These are phyloP conservation scores for Galaxea fascicularis DNA, from an alignment of 92 coral and sea anemone genomes.

Conservation along the genomic window DNA sequence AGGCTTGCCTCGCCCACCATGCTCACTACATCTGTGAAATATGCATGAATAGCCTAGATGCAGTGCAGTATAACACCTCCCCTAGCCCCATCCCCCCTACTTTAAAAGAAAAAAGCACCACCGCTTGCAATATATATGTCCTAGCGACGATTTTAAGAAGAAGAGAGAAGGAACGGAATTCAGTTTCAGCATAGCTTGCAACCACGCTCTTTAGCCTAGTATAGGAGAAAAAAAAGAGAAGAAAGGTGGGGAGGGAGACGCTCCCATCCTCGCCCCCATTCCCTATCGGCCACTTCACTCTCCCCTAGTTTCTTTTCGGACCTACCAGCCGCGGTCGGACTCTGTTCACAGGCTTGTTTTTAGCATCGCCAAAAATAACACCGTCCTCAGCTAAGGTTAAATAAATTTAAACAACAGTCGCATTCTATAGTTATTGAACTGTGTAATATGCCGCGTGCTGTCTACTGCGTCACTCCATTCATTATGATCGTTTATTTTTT, in stretches of 20 bases:
- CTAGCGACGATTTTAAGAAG: neutral
- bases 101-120: neutral
- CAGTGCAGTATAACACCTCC: neutral
- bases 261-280: neutral
- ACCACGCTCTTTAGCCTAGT: neutral
- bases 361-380: neutral
- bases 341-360: neutral
- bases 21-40: neutral
- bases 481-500: neutral
- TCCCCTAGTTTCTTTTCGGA: neutral
- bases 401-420: neutral
- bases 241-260: neutral
- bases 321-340: neutral
- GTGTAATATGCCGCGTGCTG: neutral
- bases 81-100: neutral
- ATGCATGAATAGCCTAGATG: neutral
- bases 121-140: neutral
- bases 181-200: neutral
- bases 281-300: neutral
- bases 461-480: neutral
- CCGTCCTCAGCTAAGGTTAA: neutral
- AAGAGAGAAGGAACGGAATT: neutral
- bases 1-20: too few species aligned
- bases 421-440: neutral
- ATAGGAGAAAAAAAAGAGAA: neutral